phyloP scores from a whole-genome alignment of 2,888 invertebrate species.

The Cheilosia impressa region DNA sequence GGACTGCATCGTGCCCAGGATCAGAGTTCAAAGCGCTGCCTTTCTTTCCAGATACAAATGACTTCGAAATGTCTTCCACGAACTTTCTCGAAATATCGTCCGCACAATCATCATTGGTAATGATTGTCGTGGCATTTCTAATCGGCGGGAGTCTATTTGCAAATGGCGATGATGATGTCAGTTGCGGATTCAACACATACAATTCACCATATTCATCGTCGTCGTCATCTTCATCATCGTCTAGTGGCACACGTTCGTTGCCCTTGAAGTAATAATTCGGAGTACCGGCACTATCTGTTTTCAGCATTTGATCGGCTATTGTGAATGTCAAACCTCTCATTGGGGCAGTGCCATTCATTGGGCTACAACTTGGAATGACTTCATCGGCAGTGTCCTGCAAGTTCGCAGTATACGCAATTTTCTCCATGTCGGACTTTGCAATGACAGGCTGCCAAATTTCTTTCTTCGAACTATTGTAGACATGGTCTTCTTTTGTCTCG shows the following conservation, averaged over 20 bases:
- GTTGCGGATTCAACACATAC: constrained; percentile 45
- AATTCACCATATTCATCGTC: constrained; percentile 59
- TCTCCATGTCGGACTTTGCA: constrained; percentile 20
- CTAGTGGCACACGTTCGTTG: constrained; percentile 4
- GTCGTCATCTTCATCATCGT: constrained; percentile 50
- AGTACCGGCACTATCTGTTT: background rate
- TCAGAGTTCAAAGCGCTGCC: constrained; percentile 79
- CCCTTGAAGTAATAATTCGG: constrained; percentile 13
- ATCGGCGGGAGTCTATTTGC: constrained; percentile 10
- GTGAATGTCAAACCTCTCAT: too few relatives aligned
- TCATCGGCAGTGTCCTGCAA: constrained; percentile 44
- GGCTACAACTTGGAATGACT: constrained; percentile 59
- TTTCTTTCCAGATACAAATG: constrained; percentile 74
- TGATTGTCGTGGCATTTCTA: constrained; percentile 54
- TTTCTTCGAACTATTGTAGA: constrained; percentile 87
- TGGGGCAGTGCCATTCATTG: constrained; percentile 15
- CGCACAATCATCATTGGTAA: background rate
- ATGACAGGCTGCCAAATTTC: constrained; percentile 87
- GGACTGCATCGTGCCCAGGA: constrained; percentile 81
- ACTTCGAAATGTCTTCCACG: constrained; percentile 7
- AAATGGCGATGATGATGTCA: constrained; percentile 69
- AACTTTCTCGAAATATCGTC: constrained; percentile 27
- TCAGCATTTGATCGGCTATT: background rate
- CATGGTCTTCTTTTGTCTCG: constrained; percentile 89
- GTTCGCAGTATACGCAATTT: constrained; percentile 44